A percentile compares a stretch with the other conserved stretches of the same genome.
These are phyloP conservation scores for Cinclus cinclus DNA, from an alignment of 2,113 vertebrate species.

Conservation along the genomic window DNA sequence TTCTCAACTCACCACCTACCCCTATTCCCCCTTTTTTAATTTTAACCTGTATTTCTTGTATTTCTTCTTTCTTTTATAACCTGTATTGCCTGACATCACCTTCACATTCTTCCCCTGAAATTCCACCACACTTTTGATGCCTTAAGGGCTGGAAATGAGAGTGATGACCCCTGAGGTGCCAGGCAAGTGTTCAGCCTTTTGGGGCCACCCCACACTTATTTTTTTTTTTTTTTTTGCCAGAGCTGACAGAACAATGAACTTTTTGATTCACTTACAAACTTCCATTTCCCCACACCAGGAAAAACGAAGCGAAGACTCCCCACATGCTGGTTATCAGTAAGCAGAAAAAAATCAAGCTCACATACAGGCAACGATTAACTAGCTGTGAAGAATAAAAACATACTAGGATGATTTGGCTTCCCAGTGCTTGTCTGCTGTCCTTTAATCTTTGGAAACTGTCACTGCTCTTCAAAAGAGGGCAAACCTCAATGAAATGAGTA, in stretches of 20 bases:
- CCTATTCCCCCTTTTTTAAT: accelerated
- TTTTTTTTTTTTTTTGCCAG: not conserved
- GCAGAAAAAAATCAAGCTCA: not conserved
- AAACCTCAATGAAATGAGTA: not conserved
- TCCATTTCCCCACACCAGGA: not conserved
- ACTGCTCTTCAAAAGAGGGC: not conserved
- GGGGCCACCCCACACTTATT: accelerated
- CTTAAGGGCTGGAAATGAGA: not conserved
- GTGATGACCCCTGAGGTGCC: not conserved
- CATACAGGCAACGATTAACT: not conserved
- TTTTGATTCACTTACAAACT: not conserved
- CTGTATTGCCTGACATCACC: not conserved
- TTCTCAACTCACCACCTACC: not conserved
- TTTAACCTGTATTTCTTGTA: not conserved
- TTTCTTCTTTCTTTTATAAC: no score
- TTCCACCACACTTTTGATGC: not conserved
- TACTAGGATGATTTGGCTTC: not conserved
- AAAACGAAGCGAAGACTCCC: accelerated
- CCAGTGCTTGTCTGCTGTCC: not conserved
- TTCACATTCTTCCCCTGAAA: not conserved
- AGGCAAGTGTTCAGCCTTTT: not conserved
- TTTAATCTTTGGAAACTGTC: not conserved
- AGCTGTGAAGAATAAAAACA: not conserved
- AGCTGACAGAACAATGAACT: not conserved
- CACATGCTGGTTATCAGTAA: accelerated